Evolutionary conservation across 2,888 invertebrate genomes (phyloP).

Genomic region (Drosophila nr. fundita): DNA sequence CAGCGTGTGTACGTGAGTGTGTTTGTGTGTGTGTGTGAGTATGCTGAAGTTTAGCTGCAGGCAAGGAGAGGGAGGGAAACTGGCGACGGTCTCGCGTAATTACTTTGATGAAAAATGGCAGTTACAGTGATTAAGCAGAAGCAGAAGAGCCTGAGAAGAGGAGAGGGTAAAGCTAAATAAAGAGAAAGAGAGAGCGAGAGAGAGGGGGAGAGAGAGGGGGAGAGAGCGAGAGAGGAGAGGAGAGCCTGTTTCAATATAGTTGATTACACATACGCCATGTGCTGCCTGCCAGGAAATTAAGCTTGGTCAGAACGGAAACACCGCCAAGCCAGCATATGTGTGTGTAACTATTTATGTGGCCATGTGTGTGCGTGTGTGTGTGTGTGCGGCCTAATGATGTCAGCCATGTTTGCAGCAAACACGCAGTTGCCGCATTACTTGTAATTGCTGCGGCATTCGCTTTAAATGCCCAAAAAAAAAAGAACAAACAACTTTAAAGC

Average conservation of each 20-base stretch:
- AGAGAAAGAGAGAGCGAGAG: constrained; percentile 2
- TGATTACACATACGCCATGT: constrained; percentile 80
- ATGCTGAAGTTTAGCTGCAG: background rate
- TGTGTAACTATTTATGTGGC: background rate
- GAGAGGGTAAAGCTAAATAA: background rate
- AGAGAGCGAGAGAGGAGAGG: constrained; percentile 11
- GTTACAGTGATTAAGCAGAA: constrained; percentile 75
- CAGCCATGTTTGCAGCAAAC: constrained; percentile 66
- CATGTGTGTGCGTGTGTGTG: constrained; percentile 14
- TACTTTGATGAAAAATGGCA: constrained; percentile 79
- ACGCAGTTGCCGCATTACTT: constrained; percentile 77
- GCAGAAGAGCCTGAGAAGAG: constrained; percentile 1
- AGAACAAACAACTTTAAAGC: constrained; percentile 24
- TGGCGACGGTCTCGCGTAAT: constrained; percentile 53
- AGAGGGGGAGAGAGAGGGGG: constrained; percentile 4
- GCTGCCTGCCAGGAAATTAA: constrained; percentile 72
- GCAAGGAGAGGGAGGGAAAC: background rate
- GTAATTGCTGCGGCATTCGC: constrained; percentile 64
- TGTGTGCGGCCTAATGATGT: constrained; percentile 66
- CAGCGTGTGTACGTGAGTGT: background rate
- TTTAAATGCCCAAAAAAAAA: constrained; percentile 18
- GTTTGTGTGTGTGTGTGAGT: background rate
- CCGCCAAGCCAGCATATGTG: constrained; percentile 40
- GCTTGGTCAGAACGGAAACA: constrained; percentile 73
- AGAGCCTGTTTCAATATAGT: constrained; percentile 56